Evolutionary conservation across 1,140 invertebrate species (phyloP), one percentile per base, ranked within the genome.

Genomic region (Lepidurus packardi): DNA sequence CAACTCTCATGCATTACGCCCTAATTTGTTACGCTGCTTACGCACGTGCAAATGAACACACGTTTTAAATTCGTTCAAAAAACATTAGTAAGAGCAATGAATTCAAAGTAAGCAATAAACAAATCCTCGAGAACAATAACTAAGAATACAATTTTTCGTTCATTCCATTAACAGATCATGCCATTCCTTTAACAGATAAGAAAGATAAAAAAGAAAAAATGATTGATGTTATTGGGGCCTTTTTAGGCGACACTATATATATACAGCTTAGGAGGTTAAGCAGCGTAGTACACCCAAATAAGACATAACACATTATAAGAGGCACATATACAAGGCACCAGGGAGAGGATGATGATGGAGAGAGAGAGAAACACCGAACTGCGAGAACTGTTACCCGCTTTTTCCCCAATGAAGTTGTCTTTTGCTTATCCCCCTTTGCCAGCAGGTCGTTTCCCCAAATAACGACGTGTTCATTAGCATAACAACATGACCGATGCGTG

Each of bases 401-500:
- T 65, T 16, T 65, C 53, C 53, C 53, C 53, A 65, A 65, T 65
- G 53, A 65, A 65, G 53, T 65, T 65, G 53, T 65, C 53, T 9
- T 16, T 65, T 21, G 53, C 9, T 65, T 65, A 65, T 65, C 53
- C 53, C 53, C 53, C 34, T 34, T 65, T 65, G 53, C 53, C 53
- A 65, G 53, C 53, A 65, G 53, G 53, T 65, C 53, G 53, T 65
- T 65, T 65, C 45, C 53, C 53, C 53, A 65, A 65, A 65, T 65
- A 65, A 65, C 53, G 53, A 65, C 21, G 53, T 16, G 53, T 65
- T 65, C 53, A 65, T 65, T 65, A 65, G 53, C 53, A 65, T 65
- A 65, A 65, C 53, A 65, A 65, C 53, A 65, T 65, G 53, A 65
- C 53, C 53, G 53, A 65, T 65, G 53, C 53, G 53, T 65, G 53